Percentiles rank a stretch among this genome's conserved stretches.
Conservation (phyloP, 1,140 invertebrate species). For the Periplaneta americana region DNA sequence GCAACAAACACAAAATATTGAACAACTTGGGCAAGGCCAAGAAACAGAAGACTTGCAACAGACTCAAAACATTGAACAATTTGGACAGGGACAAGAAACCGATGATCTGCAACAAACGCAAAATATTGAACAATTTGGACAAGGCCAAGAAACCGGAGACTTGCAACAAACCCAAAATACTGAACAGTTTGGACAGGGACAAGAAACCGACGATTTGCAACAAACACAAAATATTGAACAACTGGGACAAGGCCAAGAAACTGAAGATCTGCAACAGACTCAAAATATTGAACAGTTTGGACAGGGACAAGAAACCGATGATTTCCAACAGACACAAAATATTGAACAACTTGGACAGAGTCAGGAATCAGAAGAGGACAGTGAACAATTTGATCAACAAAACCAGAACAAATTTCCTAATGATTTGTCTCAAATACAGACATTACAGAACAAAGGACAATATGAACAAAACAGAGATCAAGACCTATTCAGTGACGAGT, state of each 20-base stretch:
- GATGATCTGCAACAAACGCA: background rate
- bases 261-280: background rate
- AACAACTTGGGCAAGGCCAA: background rate
- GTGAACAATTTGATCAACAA: background rate
- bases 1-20: background rate
- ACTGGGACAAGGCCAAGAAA: background rate
- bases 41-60: too few species aligned
- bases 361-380: background rate
- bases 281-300: background rate
- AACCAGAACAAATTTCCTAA: too few species aligned
- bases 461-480: too few species aligned
- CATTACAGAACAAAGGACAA: background rate
- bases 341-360: background rate
- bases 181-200: background rate
- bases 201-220: background rate
- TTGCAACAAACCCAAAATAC: background rate
- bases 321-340: background rate
- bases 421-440: too few species aligned
- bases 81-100: background rate
- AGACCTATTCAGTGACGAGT: too few species aligned
- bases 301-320: background rate
- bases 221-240: background rate
- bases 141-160: background rate
- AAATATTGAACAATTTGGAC: background rate
- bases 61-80: background rate